A percentile compares a stretch with the other conserved stretches of the same genome.
These are phyloP conservation scores for Lophotis ruficrista DNA, from an alignment of 2,113 vertebrate genomes.

Conservation along the genomic window DNA sequence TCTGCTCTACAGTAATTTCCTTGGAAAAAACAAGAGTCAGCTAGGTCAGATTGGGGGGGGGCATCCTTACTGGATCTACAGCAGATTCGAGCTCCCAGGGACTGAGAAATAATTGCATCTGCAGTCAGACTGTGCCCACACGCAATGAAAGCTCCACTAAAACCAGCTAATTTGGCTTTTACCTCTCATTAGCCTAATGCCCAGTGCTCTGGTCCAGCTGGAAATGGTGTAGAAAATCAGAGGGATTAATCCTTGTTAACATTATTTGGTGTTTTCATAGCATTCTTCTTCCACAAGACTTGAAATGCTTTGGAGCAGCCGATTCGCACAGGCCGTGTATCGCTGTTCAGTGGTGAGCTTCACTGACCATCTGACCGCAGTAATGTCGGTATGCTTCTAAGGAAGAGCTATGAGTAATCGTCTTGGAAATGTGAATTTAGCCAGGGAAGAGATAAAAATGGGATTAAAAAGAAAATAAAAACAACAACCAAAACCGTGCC, in stretches of 20 bases:
- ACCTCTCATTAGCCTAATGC: constrained; percentile 12
- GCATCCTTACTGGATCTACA: neutral
- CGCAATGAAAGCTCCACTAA: neutral
- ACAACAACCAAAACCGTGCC: neutral
- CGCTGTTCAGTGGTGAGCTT: neutral
- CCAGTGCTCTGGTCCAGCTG: neutral
- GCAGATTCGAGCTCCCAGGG: neutral
- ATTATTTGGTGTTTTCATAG: neutral
- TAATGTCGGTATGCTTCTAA: neutral
- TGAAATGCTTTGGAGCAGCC: neutral
- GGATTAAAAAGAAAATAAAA: neutral
- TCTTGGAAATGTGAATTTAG: neutral
- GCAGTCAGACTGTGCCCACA: neutral
- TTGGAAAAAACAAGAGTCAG: neutral
- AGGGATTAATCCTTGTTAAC: neutral
- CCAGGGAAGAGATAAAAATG: neutral
- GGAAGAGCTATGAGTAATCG: neutral
- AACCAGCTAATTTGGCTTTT: neutral
- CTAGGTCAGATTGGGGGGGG: neutral
- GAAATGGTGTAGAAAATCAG: neutral
- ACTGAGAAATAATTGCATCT: neutral
- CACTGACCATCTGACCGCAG: neutral
- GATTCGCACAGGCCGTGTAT: neutral
- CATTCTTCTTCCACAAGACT: neutral
- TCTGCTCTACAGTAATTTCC: neutral